These are phyloP conservation scores for Cyrtorhinus lividipennis DNA, from an alignment of 1,140 invertebrate genomes.

Conservation along the genomic window DNA sequence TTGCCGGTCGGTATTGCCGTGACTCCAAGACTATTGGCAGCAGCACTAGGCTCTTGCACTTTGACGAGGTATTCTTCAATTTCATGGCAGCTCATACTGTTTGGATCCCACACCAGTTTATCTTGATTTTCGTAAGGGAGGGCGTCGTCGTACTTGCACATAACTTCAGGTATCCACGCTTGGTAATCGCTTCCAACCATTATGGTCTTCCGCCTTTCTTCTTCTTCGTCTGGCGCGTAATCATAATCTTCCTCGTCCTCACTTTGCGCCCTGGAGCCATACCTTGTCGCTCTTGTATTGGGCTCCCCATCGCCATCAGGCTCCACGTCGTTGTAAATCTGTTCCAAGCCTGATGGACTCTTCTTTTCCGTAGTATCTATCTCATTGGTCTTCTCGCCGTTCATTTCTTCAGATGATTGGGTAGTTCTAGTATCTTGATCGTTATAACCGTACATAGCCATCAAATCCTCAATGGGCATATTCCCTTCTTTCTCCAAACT, in stretches of 20 bases:
- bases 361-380: constrained; percentile 35
- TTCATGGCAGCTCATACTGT: constrained; percentile 50
- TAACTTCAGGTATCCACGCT: constrained; percentile 79
- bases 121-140: constrained; percentile 94
- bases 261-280: constrained; percentile 32
- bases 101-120: constrained; percentile 84
- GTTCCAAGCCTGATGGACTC: constrained; percentile 31
- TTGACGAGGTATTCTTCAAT: constrained; percentile 69
- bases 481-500: constrained; percentile 60
- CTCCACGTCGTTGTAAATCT: constrained; percentile 40
- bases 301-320: not conserved
- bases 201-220: constrained; percentile 49
- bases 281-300: constrained; percentile 29
- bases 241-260: constrained; percentile 52
- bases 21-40: constrained; percentile 34
- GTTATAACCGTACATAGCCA: constrained; percentile 72
- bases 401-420: constrained; percentile 34
- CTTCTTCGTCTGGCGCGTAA: constrained; percentile 60
- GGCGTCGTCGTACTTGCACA: constrained; percentile 70
- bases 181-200: constrained; percentile 93
- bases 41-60: constrained; percentile 44
- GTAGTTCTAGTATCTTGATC: constrained; percentile 31
- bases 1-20: constrained; percentile 52
- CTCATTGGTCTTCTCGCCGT: constrained; percentile 39
- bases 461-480: constrained; percentile 85